These are phyloP conservation scores for Cyclophora albipunctata DNA, from an alignment of 2,888 invertebrate species.

Conservation along the genomic window DNA sequence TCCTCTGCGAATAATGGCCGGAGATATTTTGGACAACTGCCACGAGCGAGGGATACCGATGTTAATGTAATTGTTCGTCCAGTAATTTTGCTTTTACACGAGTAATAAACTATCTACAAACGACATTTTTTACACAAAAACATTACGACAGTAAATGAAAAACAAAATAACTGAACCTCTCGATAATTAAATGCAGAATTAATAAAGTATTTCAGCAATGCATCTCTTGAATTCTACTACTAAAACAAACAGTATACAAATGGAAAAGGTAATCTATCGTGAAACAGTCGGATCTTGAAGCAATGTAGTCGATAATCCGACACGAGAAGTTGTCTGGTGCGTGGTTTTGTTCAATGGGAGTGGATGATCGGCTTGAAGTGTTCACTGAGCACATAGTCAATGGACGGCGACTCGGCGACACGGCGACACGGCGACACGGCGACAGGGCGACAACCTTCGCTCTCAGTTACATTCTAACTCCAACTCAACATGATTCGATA, in stretches of 20 bases:
- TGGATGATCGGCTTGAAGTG: slow-evolving; percentile 42
- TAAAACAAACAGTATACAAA: background rate
- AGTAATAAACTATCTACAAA: slow-evolving; percentile 3
- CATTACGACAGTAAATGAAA: too few species aligned
- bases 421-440: too few species aligned
- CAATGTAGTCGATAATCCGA: slow-evolving; percentile 12
- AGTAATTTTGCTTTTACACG: slow-evolving; percentile 6
- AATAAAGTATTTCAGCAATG: too few species aligned
- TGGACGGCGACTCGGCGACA: slow-evolving; percentile 8
- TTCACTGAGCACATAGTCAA: slow-evolving; percentile 37
- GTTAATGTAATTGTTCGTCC: slow-evolving; percentile 15
- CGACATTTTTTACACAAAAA: background rate
- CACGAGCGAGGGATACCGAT: slow-evolving; percentile 14
- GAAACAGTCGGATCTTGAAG: slow-evolving; percentile 1
- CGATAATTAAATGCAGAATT: too few species aligned
- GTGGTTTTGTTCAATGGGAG: slow-evolving; percentile 37
- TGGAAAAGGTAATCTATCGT: too few species aligned
- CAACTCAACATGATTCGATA: slow-evolving; percentile 13
- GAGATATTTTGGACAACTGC: slow-evolving; percentile 19
- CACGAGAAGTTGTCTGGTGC: slow-evolving; percentile 11
- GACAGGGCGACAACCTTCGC: slow-evolving; percentile 22
- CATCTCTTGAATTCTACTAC: too few species aligned
- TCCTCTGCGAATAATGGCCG: slow-evolving; percentile 14
- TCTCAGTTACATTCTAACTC: slow-evolving; percentile 21
- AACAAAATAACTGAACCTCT: too few species aligned